A percentile compares a stretch with the other conserved stretches of the same genome.
phyloP scores from a whole-genome alignment of 2,888 invertebrate species.

The Biston betularia region DNA sequence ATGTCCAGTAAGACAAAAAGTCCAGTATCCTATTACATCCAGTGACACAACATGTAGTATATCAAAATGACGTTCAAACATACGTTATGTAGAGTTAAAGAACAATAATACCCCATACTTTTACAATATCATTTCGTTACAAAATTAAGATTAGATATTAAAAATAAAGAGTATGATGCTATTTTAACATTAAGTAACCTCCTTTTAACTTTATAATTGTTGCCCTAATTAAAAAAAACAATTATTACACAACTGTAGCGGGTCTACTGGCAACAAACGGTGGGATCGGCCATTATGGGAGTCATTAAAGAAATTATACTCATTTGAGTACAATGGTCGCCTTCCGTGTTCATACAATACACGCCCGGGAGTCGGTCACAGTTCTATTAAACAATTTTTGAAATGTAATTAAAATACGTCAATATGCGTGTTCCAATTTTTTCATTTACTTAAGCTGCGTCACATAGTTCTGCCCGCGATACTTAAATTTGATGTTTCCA shows the following conservation, averaged over 20 bases:
- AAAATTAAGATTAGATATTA: no score
- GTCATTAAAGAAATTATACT: constrained; percentile 40
- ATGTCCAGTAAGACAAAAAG: no score
- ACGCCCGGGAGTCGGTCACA: constrained; percentile 13
- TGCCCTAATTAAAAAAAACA: constrained; percentile 46
- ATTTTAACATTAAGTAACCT: background rate
- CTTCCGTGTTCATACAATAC: constrained; percentile 44
- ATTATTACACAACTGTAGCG: constrained; percentile 50
- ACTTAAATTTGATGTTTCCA: no score
- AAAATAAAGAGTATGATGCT: background rate
- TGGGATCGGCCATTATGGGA: constrained; percentile 50
- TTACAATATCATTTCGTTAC: no score
- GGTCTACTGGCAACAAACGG: constrained; percentile 40
- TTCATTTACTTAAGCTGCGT: no score
- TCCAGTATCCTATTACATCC: no score
- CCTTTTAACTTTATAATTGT: constrained; percentile 32
- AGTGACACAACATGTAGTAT: no score
- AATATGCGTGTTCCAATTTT: background rate
- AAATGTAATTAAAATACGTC: background rate
- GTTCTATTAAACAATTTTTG: constrained; percentile 3
- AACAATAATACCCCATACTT: no score
- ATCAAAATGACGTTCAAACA: no score
- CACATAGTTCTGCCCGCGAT: no score
- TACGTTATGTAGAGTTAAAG: no score
- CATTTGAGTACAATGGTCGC: constrained; percentile 41